Conservation (phyloP, 2,797 vertebrate genomes). For the Anomalospiza imberbis region DNA sequence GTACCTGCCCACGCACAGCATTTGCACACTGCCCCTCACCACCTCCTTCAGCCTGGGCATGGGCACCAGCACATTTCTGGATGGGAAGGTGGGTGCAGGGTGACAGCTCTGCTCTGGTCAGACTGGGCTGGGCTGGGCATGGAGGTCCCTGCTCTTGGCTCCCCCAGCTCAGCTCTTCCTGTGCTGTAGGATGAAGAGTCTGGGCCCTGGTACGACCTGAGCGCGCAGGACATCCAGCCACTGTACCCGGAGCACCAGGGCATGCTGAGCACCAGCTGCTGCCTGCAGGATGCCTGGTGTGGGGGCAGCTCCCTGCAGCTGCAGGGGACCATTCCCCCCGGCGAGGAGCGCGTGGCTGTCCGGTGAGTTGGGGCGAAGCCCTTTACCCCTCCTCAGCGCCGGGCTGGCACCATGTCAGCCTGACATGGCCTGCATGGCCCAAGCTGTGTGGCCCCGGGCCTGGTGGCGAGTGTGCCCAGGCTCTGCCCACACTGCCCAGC, state of each 20-base stretch:
- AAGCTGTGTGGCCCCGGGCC: fast-evolving
- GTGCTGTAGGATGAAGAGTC: constrained; percentile 73
- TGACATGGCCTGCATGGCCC: fast-evolving
- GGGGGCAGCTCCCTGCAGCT: constrained; percentile 88
- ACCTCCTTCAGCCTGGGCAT: constrained; percentile 93
- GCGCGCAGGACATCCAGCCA: constrained; percentile 88
- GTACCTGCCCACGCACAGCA: constrained; percentile 80
- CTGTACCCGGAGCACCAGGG: constrained; percentile 68
- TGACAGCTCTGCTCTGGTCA: fast-evolving
- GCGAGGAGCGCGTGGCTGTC: constrained; percentile 58
- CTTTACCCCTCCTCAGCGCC: neutral
- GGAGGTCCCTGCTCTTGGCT: fast-evolving
- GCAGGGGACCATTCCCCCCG: constrained; percentile 77
- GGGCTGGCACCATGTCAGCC: neutral
- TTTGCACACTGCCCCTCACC: constrained; percentile 81
- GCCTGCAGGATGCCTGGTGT: constrained; percentile 83
- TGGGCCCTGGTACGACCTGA: constrained; percentile 86
- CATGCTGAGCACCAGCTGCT: constrained; percentile 79
- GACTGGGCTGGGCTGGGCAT: neutral
- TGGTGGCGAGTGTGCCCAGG: neutral
- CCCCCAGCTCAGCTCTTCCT: neutral
- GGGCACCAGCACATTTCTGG: constrained; percentile 81
- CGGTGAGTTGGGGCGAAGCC: constrained; percentile 71
- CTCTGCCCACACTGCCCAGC: neutral
- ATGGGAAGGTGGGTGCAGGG: constrained; percentile 80